Evolutionary conservation across 2,797 vertebrate genomes (phyloP).

Genomic region (Apogon talboti): DNA sequence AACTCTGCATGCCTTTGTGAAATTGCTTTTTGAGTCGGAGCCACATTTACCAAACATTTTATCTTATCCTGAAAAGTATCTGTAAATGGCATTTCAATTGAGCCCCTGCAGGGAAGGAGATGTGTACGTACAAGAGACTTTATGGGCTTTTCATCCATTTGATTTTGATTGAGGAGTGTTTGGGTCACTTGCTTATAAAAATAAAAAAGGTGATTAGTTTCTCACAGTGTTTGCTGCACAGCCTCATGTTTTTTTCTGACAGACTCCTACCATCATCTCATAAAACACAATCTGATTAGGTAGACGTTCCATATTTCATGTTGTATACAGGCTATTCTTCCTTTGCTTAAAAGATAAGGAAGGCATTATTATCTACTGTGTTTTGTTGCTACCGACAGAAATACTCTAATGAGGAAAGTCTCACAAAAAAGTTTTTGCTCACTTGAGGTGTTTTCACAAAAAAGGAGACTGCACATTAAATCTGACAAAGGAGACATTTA

Average conservation of each 20-base stretch:
- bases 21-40: slow-evolving; percentile 65
- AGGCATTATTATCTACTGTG: neutral
- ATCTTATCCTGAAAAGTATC: slow-evolving; percentile 60
- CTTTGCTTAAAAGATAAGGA: neutral
- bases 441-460: neutral
- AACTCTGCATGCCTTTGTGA: slow-evolving; percentile 57
- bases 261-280: neutral
- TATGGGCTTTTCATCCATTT: slow-evolving; percentile 54
- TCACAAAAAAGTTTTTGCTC: too few relatives aligned
- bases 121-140: slow-evolving; percentile 35
- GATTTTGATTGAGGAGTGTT: slow-evolving; percentile 52
- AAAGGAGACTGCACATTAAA: neutral
- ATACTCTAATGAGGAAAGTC: too few relatives aligned
- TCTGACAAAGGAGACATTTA: too few relatives aligned
- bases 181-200: slow-evolving; percentile 47
- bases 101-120: slow-evolving; percentile 41
- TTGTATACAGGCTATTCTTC: neutral
- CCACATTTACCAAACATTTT: slow-evolving; percentile 60
- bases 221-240: slow-evolving; percentile 2
- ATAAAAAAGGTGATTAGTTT: slow-evolving; percentile 36
- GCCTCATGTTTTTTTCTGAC: too few relatives aligned
- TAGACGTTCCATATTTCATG: neutral
- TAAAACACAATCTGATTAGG: neutral
- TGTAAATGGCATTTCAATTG: slow-evolving; percentile 62
- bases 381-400: neutral